Conservation (phyloP, 2,888 invertebrate genomes). For the Linnaemya tessellans region DNA sequence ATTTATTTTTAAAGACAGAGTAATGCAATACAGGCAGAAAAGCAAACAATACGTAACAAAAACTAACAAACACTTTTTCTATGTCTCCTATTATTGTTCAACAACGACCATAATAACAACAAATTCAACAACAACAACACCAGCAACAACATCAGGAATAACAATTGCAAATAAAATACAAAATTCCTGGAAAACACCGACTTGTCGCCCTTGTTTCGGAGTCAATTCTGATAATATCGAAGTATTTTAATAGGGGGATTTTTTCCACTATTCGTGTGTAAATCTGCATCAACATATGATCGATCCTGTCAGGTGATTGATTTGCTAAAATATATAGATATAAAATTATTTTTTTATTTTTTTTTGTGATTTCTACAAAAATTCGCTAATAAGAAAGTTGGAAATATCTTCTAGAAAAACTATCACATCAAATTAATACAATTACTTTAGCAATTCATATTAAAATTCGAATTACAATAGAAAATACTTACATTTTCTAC, state of each 20-base stretch:
- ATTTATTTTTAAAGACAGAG: not conserved
- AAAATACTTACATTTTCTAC: no score
- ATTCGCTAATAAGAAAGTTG: no score
- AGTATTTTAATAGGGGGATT: not conserved
- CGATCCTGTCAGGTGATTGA: no score
- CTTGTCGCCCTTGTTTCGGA: slow-evolving; percentile 7
- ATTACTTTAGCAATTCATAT: no score
- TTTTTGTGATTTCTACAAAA: no score
- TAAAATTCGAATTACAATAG: no score
- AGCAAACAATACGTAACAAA: slow-evolving; percentile 47
- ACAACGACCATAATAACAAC: slow-evolving; percentile 20
- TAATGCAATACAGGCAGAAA: slow-evolving; percentile 29
- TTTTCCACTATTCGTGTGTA: no score
- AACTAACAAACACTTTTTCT: slow-evolving; percentile 49
- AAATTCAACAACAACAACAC: slow-evolving; percentile 48
- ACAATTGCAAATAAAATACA: slow-evolving; percentile 31
- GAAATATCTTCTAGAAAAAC: no score
- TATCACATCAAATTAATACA: no score
- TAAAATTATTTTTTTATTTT: no score
- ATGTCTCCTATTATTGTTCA: slow-evolving; percentile 45
- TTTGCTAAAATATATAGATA: no score
- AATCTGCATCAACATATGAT: no score
- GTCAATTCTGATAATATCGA: not conserved
- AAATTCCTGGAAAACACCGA: slow-evolving; percentile 55
- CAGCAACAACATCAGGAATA: slow-evolving; percentile 60